Base-by-base conservation (phyloP, 2,113 vertebrate genomes). In the Macaca nemestrina region DNA sequence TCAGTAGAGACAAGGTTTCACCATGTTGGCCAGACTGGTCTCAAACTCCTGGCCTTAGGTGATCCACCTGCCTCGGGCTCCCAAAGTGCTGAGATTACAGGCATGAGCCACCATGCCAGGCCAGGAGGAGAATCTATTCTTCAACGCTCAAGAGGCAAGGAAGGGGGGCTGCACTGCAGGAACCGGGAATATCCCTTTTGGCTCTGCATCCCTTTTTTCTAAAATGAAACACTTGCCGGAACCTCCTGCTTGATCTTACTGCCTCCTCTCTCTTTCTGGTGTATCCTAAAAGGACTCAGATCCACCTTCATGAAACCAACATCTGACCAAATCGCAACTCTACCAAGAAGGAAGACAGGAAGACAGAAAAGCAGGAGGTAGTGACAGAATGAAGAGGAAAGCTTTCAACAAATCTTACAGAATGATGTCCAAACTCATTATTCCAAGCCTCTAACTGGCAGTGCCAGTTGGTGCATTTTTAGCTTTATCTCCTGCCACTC, bases 171-270 rank as follows among this genome's bases (percentile, higher is more conserved):
- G 17, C 72, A 59, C 45, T 76, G n/a, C 14, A 30, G 27, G 83
- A 72, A 40, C 11, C 27, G 0, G 38, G 48, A n/a, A 1, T 59
- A 13, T 8, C 2, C 80, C 13, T 0, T 72, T 27, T 6, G 52
- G 35, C 70, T 87, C 64, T 13, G 45, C 9, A 64, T 3, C 10
- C 50, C 22, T 55, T 5, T 45, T 83, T 35, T 79, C 52, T 79
- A 11, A 83, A 55, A 55, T 0, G 1, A 12, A 82, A 52, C 10
- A 11, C 43, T 16, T 32, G 5, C 35, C 22, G 20, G 8, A 9
- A 9, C 68, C 11, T 79, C 3, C 18, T 50, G 2, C 16, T 22
- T 38, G 5, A 52, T 72, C 61, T 75, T 48, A 35, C 68, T 30
- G 10, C 20, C 35, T 87, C 32, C 18, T 83, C 23, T 91, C 76